phyloP scores from a whole-genome alignment of 2,113 vertebrate genomes.

The Pseudopodoces humilis region DNA sequence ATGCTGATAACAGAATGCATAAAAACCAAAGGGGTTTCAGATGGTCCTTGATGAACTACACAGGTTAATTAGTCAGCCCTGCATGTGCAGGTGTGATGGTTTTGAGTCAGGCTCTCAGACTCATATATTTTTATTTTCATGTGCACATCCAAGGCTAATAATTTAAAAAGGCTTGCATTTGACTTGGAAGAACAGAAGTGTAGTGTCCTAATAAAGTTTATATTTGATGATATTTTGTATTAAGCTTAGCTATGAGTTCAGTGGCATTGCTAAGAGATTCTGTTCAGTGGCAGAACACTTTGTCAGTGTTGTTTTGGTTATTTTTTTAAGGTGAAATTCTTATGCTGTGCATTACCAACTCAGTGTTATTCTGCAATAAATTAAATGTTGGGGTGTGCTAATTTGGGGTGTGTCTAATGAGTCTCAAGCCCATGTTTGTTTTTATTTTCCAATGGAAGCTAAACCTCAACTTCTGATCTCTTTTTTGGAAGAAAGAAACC shows the following conservation, averaged over 20 bases:
- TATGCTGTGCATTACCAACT: background rate
- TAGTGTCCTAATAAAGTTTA: background rate
- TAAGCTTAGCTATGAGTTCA: background rate
- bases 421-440: background rate
- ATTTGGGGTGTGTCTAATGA: background rate
- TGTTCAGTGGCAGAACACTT: background rate
- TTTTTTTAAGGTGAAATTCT: background rate
- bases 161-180: background rate
- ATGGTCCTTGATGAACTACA: background rate
- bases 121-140: background rate
- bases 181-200: background rate
- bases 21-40: background rate
- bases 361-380: background rate
- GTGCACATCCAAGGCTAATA: background rate
- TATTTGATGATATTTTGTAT: background rate
- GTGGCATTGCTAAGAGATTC: background rate
- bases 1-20: background rate
- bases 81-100: background rate
- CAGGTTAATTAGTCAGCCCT: background rate
- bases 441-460: background rate
- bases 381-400: background rate
- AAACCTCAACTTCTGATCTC: background rate
- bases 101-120: background rate
- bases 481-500: background rate
- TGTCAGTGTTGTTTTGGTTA: background rate